These are phyloP conservation scores for Antheraea mylitta DNA, from an alignment of 1,140 invertebrate species.

Conservation along the genomic window DNA sequence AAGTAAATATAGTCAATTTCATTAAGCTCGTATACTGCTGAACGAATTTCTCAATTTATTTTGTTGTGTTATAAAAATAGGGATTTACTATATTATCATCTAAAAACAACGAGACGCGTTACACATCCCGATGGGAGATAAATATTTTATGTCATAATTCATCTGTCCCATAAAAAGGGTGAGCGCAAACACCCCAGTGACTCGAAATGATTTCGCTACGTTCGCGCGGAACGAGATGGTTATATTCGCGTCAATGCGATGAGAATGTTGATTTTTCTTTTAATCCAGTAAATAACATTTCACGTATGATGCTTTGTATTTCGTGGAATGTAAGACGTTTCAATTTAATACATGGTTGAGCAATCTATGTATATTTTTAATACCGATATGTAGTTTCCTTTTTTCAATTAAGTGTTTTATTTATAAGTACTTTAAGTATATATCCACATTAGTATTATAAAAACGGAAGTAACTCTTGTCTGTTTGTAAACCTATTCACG, in stretches of 20 bases:
- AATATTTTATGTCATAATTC: conserved; percentile 71
- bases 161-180: conserved; percentile 58
- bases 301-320: not conserved
- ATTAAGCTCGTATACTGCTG: not conserved
- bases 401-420: no score
- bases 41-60: conserved; percentile 27
- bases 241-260: conserved; percentile 31
- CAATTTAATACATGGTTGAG: not conserved
- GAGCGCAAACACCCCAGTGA: conserved; percentile 32
- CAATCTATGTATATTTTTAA: not conserved
- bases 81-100: conserved; percentile 48
- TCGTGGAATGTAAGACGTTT: not conserved
- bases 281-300: conserved; percentile 31
- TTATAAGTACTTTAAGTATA: no score
- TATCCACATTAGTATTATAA: no score
- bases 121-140: conserved; percentile 58
- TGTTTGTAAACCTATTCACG: no score
- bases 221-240: conserved; percentile 32
- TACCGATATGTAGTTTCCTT: no score
- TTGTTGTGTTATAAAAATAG: conserved; percentile 39
- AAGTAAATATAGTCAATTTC: not conserved
- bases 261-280: conserved; percentile 38
- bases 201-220: conserved; percentile 44
- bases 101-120: conserved; percentile 49
- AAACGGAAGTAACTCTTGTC: no score